Evolutionary conservation across 2,797 vertebrate genomes (phyloP), one percentile per base, ranked within the genome.

Genomic region (Takifugu rubripes): DNA sequence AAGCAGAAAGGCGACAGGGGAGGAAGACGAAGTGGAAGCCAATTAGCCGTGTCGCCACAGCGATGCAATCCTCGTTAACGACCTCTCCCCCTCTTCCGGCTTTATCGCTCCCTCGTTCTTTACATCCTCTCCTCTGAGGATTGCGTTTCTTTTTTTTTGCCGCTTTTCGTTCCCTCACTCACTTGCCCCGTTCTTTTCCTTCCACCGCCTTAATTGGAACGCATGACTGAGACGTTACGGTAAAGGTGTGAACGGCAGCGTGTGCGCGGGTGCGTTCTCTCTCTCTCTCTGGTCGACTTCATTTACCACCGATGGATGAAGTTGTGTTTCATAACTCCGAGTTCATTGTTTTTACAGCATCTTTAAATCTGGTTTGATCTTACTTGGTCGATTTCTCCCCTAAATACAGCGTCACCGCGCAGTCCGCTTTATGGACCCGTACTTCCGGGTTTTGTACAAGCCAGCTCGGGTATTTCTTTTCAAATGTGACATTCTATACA

Each of bases 1-100:
- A 51, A 62, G 52, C 59, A 55, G 61, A 50, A 40, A 48, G 43
- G 73, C 46, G 55, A 57, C 60, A 55, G 54, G 65, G 57, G 58
- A 72, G 66, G 61, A 70, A 74, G 85, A 82, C 79, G 44, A 57
- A 72, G 78, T 69, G 73, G 79, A 74, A 78, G 78, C 75, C 77
- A 82, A 81, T 83, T 80, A 84, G 66, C 71, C 11, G 61, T 70
- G 78, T 84, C 81, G 61, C 66, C 65, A 64, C 68, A 46, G 72
- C 66, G 56, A 75, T 74, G 74, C 78, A 61, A 73, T 73, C 57
- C 75, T 72, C 56, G 59, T 72, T 79, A 79, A 74, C 65, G 54
- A 74, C 64, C 74, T 70, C 78, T 62, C 56, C 51, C 59, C 77
- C 74, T 68, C 70, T 75, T 57, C 56, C 69, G 55, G 52, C 53